A percentile compares a stretch with the other conserved stretches of the same genome.
Conservation (phyloP, 2,888 invertebrate genomes). For the Merodon equestris region DNA sequence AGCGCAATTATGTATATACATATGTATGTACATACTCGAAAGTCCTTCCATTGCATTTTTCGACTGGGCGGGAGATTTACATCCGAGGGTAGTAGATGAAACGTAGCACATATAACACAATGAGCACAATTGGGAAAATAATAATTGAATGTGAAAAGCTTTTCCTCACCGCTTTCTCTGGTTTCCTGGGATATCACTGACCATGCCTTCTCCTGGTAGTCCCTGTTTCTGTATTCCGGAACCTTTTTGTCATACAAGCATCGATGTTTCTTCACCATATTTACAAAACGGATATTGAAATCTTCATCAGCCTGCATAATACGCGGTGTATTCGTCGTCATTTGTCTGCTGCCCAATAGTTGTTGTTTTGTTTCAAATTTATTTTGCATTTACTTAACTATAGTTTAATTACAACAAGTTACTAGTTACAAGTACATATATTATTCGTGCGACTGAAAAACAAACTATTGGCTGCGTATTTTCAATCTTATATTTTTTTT, state of each 20-base stretch:
- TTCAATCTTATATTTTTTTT: slow-evolving; percentile 51
- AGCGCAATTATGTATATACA: neutral
- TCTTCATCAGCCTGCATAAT: slow-evolving; percentile 79
- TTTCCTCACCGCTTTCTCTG: slow-evolving; percentile 76
- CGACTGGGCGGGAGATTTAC: neutral
- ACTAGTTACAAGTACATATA: slow-evolving; percentile 11
- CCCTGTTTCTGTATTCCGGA: slow-evolving; percentile 79
- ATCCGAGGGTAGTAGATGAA: slow-evolving; percentile 2
- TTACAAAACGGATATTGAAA: slow-evolving; percentile 79
- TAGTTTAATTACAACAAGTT: slow-evolving; percentile 23
- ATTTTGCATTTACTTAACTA: slow-evolving; percentile 53
- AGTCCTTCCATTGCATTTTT: too few relatives aligned
- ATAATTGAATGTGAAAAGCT: slow-evolving; percentile 31
- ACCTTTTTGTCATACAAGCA: slow-evolving; percentile 79
- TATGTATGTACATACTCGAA: slow-evolving; percentile 5
- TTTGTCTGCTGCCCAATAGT: slow-evolving; percentile 39
- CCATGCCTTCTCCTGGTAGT: slow-evolving; percentile 79
- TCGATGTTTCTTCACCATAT: slow-evolving; percentile 79
- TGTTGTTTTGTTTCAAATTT: slow-evolving; percentile 42
- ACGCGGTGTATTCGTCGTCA: slow-evolving; percentile 72
- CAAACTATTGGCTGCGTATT: slow-evolving; percentile 52
- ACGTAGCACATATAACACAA: neutral
- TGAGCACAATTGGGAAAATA: slow-evolving; percentile 14
- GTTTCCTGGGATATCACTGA: slow-evolving; percentile 77
- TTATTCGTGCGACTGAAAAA: too few relatives aligned